phyloP scores from a whole-genome alignment of 2,797 vertebrate genomes.

The Prionace glauca region DNA sequence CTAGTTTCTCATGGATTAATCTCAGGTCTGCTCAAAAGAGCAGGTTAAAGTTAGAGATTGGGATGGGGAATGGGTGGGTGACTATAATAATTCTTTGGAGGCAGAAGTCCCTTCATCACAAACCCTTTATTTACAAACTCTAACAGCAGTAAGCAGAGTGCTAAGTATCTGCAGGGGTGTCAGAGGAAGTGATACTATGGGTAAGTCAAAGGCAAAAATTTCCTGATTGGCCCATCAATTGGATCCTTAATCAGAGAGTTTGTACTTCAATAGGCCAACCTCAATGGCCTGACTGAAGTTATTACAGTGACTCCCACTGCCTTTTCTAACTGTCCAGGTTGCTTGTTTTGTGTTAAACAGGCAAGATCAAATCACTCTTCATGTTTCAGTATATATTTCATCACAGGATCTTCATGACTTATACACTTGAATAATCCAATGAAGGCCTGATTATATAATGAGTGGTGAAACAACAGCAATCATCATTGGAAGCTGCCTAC shows the following conservation, averaged over 20 bases:
- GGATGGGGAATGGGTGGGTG: background rate
- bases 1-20: background rate
- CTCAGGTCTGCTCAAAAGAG: background rate
- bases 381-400: background rate
- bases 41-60: background rate
- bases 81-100: too few relatives aligned
- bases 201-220: too few relatives aligned
- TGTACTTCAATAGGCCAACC: too few relatives aligned
- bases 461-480: background rate
- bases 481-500: background rate
- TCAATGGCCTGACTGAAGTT: too few relatives aligned
- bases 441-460: background rate
- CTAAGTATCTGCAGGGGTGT: too few relatives aligned
- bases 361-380: background rate
- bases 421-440: background rate
- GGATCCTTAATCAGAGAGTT: too few relatives aligned
- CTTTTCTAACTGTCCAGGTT: background rate
- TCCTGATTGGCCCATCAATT: too few relatives aligned
- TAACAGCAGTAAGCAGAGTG: too few relatives aligned
- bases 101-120: too few relatives aligned
- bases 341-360: background rate
- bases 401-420: background rate
- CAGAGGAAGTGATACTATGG: too few relatives aligned
- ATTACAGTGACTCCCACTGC: background rate
- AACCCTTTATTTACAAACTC: too few relatives aligned